Evolutionary conservation across 2,797 vertebrate genomes (phyloP).

Genomic region (Coracias cyanogaster): DNA sequence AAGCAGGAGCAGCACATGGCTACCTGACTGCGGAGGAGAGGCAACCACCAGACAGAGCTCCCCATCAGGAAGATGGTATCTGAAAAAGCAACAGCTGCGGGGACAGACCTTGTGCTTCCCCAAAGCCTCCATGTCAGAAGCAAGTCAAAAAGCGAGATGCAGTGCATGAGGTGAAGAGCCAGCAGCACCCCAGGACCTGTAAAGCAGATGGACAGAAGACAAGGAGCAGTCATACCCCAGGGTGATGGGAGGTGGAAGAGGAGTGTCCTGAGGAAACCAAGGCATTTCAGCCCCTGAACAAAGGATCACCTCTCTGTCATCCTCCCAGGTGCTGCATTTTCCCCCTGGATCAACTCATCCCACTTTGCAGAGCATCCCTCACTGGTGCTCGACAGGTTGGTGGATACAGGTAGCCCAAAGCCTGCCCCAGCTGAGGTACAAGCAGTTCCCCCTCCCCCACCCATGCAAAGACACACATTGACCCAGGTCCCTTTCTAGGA

Average conservation of each 20-base stretch:
- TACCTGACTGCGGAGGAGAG: not conserved
- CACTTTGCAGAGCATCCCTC: not conserved
- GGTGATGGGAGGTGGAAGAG: not conserved
- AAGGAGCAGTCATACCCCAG: accelerated
- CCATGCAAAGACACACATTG: not conserved
- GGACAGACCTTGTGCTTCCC: not conserved
- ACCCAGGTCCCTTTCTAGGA: not conserved
- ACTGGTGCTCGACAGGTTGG: not conserved
- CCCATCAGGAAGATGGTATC: not conserved
- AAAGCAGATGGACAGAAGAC: not conserved
- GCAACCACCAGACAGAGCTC: not conserved
- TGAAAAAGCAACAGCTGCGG: not conserved
- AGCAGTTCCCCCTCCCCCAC: not conserved
- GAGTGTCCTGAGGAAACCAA: not conserved
- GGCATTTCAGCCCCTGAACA: not conserved
- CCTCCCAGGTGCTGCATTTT: not conserved
- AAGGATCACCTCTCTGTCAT: not conserved
- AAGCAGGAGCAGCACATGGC: not conserved
- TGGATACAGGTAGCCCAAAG: not conserved
- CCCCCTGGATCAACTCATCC: accelerated
- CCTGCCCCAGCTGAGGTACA: not conserved
- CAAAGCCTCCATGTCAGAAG: not conserved
- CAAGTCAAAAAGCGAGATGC: accelerated
- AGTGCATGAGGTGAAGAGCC: accelerated
- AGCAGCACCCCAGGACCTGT: not conserved